Evolutionary conservation across 2,888 invertebrate genomes (phyloP).

Genomic region (Dynastes grantii): DNA sequence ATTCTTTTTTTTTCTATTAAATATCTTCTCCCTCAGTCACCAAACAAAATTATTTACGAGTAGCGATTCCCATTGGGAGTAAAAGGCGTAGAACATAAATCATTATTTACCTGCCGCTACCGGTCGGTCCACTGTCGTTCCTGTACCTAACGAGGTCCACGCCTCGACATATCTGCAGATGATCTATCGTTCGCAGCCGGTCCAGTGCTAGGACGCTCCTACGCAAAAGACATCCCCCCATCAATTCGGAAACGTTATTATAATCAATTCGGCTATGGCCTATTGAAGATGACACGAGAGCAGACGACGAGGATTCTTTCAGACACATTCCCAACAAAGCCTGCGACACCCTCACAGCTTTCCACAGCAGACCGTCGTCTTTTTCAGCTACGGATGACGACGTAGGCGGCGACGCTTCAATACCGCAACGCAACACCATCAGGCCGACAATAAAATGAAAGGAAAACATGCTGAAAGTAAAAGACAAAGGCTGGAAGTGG

Average conservation of each 20-base stretch:
- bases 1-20: too few relatives aligned
- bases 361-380: slow-evolving; percentile 39
- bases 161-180: slow-evolving; percentile 78
- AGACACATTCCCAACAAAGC: slow-evolving; percentile 44
- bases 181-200: slow-evolving; percentile 74
- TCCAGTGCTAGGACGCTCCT: slow-evolving; percentile 76
- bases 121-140: slow-evolving; percentile 69
- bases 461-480: slow-evolving; percentile 15
- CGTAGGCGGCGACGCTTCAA: slow-evolving; percentile 28
- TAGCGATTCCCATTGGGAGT: too few relatives aligned
- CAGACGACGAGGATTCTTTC: slow-evolving; percentile 2
- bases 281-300: slow-evolving; percentile 5
- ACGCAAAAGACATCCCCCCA: slow-evolving; percentile 71
- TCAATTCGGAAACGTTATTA: slow-evolving; percentile 9
- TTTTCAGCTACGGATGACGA: neutral
- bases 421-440: neutral
- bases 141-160: slow-evolving; percentile 76
- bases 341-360: slow-evolving; percentile 28
- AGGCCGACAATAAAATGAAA: neutral
- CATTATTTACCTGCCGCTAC: slow-evolving; percentile 41
- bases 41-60: too few relatives aligned
- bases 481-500: neutral
- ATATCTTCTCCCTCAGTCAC: too few relatives aligned
- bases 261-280: neutral
- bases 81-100: slow-evolving; percentile 9